Base-by-base conservation (phyloP, 2,797 vertebrate genomes). In the Tenualosa thibaudeaui region DNA sequence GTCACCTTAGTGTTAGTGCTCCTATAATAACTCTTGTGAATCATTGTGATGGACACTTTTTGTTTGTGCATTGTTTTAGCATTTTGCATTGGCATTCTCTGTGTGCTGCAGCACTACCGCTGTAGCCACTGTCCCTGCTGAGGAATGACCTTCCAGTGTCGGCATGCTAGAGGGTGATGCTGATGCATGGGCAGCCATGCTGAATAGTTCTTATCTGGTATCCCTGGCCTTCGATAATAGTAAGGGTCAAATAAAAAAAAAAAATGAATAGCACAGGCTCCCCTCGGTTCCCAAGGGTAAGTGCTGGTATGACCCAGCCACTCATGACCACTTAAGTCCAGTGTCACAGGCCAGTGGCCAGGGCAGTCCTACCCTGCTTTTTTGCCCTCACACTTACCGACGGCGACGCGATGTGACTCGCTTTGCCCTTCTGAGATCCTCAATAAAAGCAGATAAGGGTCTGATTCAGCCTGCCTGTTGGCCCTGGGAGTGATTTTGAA, bases 221-320 rank as follows among this genome's bases (percentile, higher is more conserved):
- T 75, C 83, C 15, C 6, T 43, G 8, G 71, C 71, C 68, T 50
- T 65, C 22, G 83, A 40, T 83, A 51, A 82, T 83, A 40, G 22
- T 1, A 22, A 7, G 56, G 22, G 6, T 6, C 24, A n/a, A 62
- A 53, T 56, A 84, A 84, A 84, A 56, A 37, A 37, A 43, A 86
- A 81, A 82, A 83, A 81, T 46, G 19, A 78, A 75, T 43, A 22
- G 40, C 31, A 46, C 40, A 7, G 40, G 71, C 81, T 82, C 51
- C 56, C 56, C 37, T 46, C 22, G 85, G 86, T 88, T 90, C 86
- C 86, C 68, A 60, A 89, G 87, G 83, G 84, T 83, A 88, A 90
- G 90, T 87, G 86, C 86, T 91, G 86, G 84, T 82, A 90, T 82
- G 60, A 37, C 51, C 51, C 83, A 85, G 83, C 75, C 26, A 75